Base-by-base conservation (phyloP, 1,140 invertebrate genomes). In the Zaprionus africanus region DNA sequence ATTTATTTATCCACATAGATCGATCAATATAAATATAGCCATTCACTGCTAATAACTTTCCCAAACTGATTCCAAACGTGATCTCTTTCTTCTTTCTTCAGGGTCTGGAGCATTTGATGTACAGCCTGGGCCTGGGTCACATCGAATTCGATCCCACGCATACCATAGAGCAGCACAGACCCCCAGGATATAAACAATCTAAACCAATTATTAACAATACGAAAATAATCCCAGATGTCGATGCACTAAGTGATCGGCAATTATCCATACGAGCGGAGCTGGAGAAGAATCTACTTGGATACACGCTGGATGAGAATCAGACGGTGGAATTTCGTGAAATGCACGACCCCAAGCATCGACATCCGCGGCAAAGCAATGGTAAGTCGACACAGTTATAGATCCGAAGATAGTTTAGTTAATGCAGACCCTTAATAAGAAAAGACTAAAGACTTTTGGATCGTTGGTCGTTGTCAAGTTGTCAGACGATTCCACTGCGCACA, bases 81-180 rank as follows among this genome's bases (percentile, higher is more conserved):
- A 17, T 17, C 17, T 60, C 19, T 60, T 9, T 24, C 15, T 43
- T 59, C 56, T 46, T 19, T 22, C n/a, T 6, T 7, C 92, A 95
- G 95, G 95, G 95, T 34, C 94, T 95, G 53, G 95, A 95, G 84
- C 95, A 95, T 81, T 84, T 95, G 67, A 92, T 95, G 92, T 93
- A 94, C 70, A 95, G 93, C 63, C 79, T 95, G 12, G 95, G 95
- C 0, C 85, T 95, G 11, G 95, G 94, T 5, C 94, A 94, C 13
- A 91, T 94, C 12, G 93, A 94, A 41, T 95, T 95, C 80, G 94
- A 93, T 7, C 94, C 94, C 7, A 93, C 93, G 0, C 95, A 95
- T 73, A 94, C 94, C 28, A 85, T 95, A 24, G 93, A 94, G 0
- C 79, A 94, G 31, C 94, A 95, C 74, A 92, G 93, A 31, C 91